Conservation (phyloP, 2,113 vertebrate genomes). For the Saccopteryx leptura region DNA sequence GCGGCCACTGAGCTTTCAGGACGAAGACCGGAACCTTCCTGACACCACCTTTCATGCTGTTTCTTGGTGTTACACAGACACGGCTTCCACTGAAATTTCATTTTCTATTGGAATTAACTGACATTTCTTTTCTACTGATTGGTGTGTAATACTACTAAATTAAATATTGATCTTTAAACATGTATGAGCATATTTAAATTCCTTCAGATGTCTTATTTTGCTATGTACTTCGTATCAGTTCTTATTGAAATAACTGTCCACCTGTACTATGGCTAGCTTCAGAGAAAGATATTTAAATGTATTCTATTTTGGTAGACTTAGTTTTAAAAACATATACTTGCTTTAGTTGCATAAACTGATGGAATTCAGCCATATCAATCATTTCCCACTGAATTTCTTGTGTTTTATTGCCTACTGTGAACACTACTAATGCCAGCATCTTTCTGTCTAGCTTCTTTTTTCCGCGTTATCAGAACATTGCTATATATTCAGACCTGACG, state of each 20-base stretch:
- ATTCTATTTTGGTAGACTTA: not conserved
- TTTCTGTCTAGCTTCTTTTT: slow-evolving; percentile 30
- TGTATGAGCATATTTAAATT: not conserved
- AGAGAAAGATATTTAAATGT: not conserved
- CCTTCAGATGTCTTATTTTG: not conserved
- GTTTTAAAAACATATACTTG: not conserved
- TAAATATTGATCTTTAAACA: slow-evolving; percentile 31
- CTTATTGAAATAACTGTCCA: not conserved
- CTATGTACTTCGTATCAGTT: not conserved
- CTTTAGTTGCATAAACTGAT: not conserved
- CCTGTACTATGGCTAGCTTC: not conserved
- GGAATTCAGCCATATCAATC: slow-evolving; percentile 39
- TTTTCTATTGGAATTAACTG: slow-evolving; percentile 22
- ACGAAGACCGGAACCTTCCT: not conserved
- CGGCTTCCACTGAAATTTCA: not conserved
- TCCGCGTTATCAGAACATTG: not conserved
- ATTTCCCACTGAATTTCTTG: not conserved
- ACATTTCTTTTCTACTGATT: not conserved
- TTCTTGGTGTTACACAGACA: not conserved
- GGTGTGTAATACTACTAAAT: not conserved
- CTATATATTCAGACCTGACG: not conserved
- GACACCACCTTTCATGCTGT: not conserved
- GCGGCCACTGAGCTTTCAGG: not conserved
- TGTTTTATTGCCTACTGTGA: slow-evolving; percentile 7
- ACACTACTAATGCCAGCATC: not conserved